These are phyloP conservation scores for Eupithecia insigniata DNA, from an alignment of 2,888 invertebrate genomes.

Conservation along the genomic window DNA sequence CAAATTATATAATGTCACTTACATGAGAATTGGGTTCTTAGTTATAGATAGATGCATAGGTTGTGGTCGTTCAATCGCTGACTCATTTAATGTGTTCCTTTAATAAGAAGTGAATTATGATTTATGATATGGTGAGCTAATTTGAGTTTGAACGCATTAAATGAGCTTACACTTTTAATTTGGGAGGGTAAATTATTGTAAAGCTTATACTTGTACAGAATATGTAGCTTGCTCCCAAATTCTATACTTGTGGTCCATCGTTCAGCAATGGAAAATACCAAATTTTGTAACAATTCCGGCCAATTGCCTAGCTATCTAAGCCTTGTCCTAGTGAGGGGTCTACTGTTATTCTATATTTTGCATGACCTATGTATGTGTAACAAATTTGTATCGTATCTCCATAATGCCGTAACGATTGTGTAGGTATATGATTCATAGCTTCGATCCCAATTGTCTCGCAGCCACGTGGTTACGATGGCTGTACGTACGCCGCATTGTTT, in stretches of 20 bases:
- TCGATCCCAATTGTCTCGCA: slow-evolving; percentile 31
- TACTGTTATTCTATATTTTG: background rate
- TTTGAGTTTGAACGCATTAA: no score
- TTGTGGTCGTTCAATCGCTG: no score
- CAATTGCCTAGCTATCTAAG: background rate
- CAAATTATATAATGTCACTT: no score
- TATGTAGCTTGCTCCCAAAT: background rate
- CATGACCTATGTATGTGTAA: background rate
- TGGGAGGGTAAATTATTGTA: no score
- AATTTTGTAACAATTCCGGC: background rate
- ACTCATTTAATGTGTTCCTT: no score
- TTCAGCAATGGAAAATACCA: background rate
- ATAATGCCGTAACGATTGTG: background rate
- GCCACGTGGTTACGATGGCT: slow-evolving; percentile 29
- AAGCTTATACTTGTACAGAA: background rate
- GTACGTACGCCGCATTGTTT: slow-evolving; percentile 6
- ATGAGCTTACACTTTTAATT: no score
- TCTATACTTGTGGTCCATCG: background rate
- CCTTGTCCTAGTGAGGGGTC: background rate
- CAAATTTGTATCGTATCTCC: background rate
- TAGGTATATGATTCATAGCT: slow-evolving; percentile 33
- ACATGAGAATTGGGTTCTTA: no score
- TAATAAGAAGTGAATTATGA: no score
- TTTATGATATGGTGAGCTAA: no score
- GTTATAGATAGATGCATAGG: no score